Conservation (phyloP, 2,888 invertebrate genomes). For the Lamellibrachia satsuma region DNA sequence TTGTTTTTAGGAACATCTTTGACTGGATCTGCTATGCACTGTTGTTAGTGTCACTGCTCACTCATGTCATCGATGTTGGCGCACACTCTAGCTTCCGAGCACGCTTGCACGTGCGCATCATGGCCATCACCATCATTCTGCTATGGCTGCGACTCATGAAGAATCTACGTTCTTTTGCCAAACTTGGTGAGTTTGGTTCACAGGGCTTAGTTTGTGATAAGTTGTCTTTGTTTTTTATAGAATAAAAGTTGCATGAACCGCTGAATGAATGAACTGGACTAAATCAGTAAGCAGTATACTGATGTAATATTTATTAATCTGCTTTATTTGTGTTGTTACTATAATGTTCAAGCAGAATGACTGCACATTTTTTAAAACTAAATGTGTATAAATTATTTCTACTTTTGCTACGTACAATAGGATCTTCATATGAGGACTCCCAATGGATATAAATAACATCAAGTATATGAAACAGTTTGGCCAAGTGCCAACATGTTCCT, state of each 20-base stretch:
- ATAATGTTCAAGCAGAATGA: neutral
- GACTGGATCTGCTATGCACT: slow-evolving; percentile 62
- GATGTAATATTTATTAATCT: neutral
- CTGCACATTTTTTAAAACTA: neutral
- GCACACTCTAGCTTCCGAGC: slow-evolving; percentile 51
- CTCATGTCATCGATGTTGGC: slow-evolving; percentile 57
- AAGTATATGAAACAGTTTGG: too few relatives aligned
- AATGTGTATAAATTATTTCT: neutral
- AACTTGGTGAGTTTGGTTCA: slow-evolving; percentile 49
- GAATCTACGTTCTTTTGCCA: slow-evolving; percentile 56
- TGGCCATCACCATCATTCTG: slow-evolving; percentile 59
- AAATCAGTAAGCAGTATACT: neutral
- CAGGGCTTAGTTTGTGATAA: neutral
- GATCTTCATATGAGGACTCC: too few relatives aligned
- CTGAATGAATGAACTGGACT: neutral
- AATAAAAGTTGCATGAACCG: neutral
- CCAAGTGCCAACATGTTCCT: too few relatives aligned
- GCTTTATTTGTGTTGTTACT: neutral
- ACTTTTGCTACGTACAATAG: neutral
- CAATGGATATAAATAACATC: too few relatives aligned
- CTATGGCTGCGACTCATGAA: slow-evolving; percentile 63
- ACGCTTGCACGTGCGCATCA: slow-evolving; percentile 58
- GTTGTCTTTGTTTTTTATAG: neutral
- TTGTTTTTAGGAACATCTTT: slow-evolving; percentile 58
- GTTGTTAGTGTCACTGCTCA: slow-evolving; percentile 51